Evolutionary conservation across 2,797 vertebrate genomes (phyloP).

Genomic region (Lerista edwardsae): DNA sequence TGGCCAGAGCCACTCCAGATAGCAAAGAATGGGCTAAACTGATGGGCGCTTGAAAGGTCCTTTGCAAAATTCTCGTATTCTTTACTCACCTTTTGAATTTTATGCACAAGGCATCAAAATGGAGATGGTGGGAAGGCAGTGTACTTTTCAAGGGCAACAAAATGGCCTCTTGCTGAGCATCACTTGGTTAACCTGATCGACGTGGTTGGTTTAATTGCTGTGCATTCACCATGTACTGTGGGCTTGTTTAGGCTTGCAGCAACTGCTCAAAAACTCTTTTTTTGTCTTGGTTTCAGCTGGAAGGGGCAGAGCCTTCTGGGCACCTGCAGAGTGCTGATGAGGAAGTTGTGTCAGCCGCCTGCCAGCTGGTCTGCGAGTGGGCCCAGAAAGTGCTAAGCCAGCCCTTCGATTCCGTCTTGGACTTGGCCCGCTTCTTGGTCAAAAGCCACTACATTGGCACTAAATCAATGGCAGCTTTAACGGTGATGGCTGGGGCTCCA

Average conservation of each 20-base stretch:
- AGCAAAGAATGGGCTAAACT: not conserved
- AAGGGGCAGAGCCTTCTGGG: slow-evolving; percentile 85
- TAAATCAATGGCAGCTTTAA: slow-evolving; percentile 96
- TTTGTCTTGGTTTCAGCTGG: slow-evolving; percentile 81
- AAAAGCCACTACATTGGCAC: slow-evolving; percentile 98
- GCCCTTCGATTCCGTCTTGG: slow-evolving; percentile 93
- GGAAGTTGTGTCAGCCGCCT: slow-evolving; percentile 92
- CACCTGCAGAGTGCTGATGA: slow-evolving; percentile 90
- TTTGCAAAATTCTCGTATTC: not conserved
- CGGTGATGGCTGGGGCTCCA: slow-evolving; percentile 91
- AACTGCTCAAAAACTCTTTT: slow-evolving; percentile 44
- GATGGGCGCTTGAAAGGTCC: not conserved
- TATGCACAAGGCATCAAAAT: not conserved
- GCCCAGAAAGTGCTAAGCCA: slow-evolving; percentile 98
- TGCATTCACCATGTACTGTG: not conserved
- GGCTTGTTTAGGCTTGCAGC: not conserved
- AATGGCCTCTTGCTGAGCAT: not conserved
- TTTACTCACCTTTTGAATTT: not conserved
- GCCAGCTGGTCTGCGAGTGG: slow-evolving; percentile 97
- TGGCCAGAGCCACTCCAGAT: slow-evolving; percentile 15
- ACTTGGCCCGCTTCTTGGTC: slow-evolving; percentile 95
- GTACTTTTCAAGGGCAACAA: not conserved
- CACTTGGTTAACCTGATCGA: not conserved
- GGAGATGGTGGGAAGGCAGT: not conserved
- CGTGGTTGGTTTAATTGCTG: not conserved